phyloP scores from a whole-genome alignment of 2,888 invertebrate species.

The Lepidonotus clava region DNA sequence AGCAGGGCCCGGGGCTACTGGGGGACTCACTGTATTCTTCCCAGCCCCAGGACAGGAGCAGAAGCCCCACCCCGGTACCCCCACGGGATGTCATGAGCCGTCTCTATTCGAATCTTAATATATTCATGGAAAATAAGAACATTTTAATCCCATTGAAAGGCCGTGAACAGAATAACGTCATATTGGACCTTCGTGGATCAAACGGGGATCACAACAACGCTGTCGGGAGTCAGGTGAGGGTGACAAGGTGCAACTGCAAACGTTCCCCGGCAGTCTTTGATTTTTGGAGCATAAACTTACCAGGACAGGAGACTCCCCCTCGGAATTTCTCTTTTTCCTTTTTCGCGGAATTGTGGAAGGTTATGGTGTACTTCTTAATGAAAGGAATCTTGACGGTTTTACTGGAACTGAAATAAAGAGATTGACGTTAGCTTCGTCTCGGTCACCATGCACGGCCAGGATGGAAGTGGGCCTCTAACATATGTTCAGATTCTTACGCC shows the following conservation, averaged over 20 bases:
- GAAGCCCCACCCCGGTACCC: no score
- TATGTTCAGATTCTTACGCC: background rate
- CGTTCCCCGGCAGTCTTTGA: no score
- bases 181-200: no score
- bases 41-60: no score
- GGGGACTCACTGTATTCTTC: no score
- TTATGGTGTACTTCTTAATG: constrained; percentile 38
- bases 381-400: constrained; percentile 30
- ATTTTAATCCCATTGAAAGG: no score
- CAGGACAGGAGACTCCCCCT: constrained; percentile 47
- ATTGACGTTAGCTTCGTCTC: background rate
- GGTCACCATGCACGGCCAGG: constrained; percentile 9
- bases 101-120: no score
- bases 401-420: background rate
- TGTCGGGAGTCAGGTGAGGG: background rate
- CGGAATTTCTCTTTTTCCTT: constrained; percentile 50
- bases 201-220: no score
- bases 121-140: no score
- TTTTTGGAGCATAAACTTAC: constrained; percentile 6
- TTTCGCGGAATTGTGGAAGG: constrained; percentile 53
- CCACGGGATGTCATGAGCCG: no score
- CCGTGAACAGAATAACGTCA: no score
- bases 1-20: no score
- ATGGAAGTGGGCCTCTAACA: background rate
- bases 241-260: background rate